phyloP scores from a whole-genome alignment of 2,888 invertebrate species.

The Vesta saturnalis region DNA sequence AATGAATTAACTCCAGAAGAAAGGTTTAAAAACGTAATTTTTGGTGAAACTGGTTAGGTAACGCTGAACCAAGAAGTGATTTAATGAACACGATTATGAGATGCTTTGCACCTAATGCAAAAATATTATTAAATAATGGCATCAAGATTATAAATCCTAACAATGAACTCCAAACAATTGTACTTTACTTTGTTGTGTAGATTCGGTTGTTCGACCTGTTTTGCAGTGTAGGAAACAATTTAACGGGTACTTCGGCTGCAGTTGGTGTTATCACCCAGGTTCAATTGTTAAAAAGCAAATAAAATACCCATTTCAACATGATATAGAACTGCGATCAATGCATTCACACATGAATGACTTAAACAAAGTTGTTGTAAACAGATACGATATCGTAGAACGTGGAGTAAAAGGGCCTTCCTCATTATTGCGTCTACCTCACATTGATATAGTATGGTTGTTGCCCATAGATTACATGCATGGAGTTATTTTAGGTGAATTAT shows the following conservation, averaged over 20 bases:
- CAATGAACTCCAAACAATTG: not conserved
- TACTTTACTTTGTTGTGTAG: not conserved
- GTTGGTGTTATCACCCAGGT: not conserved
- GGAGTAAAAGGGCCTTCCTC: not conserved
- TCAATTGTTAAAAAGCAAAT: not conserved
- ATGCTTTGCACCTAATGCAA: not conserved
- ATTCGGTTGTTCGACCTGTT: not conserved
- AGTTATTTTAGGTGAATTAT: not conserved
- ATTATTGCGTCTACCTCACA: not conserved
- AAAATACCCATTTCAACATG: not conserved
- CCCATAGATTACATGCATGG: not conserved
- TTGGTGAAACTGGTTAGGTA: not conserved
- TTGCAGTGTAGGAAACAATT: not conserved
- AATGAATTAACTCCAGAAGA: not conserved
- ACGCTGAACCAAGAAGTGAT: not conserved
- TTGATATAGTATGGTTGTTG: not conserved
- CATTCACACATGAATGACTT: not conserved
- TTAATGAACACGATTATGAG: not conserved
- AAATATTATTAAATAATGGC: not conserved
- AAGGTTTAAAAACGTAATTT: not conserved
- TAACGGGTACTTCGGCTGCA: not conserved
- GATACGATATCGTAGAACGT: not conserved
- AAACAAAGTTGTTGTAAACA: not conserved
- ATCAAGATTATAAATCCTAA: not conserved
- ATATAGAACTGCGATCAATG: not conserved